Evolutionary conservation across 1,140 invertebrate genomes (phyloP).

Genomic region (Neelides sp.): DNA sequence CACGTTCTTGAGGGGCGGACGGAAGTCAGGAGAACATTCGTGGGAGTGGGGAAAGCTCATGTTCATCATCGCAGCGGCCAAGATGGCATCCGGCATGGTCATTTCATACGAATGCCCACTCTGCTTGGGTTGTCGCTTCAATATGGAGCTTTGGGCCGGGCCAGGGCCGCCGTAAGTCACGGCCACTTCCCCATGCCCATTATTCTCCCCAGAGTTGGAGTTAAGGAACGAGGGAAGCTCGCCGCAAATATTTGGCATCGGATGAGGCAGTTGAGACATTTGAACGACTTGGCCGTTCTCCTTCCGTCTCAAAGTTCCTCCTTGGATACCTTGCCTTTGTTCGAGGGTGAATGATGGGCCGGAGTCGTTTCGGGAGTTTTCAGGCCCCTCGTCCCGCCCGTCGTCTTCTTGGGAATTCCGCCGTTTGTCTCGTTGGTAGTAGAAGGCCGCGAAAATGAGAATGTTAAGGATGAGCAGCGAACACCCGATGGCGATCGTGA

Average conservation of each 20-base stretch:
- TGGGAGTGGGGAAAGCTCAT: conserved; percentile 15
- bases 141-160: conserved; percentile 3
- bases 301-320: conserved; percentile 13
- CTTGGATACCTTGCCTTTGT: not conserved
- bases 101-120: conserved; percentile 18
- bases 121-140: not conserved
- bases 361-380: conserved; percentile 1
- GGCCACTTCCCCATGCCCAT: conserved; percentile 3
- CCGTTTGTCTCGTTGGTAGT: conserved; percentile 79
- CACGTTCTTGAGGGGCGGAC: not conserved
- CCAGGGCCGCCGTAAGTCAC: conserved; percentile 5
- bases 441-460: conserved; percentile 83
- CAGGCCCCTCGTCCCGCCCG: not conserved
- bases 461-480: conserved; percentile 78
- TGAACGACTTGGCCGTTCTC: conserved; percentile 27
- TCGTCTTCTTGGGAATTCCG: conserved; percentile 34
- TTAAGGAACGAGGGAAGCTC: conserved; percentile 23
- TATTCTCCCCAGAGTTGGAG: conserved; percentile 23
- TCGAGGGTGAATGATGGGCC: not conserved
- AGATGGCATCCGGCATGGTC: conserved; percentile 28
- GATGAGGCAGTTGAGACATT: conserved; percentile 15
- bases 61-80: conserved; percentile 31
- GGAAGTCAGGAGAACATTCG: not conserved
- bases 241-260: conserved; percentile 31
- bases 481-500: conserved; percentile 88